Percentiles rank a stretch among this genome's conserved stretches.
Conservation (phyloP, 2,113 vertebrate species). For the Aegithalos caudatus region DNA sequence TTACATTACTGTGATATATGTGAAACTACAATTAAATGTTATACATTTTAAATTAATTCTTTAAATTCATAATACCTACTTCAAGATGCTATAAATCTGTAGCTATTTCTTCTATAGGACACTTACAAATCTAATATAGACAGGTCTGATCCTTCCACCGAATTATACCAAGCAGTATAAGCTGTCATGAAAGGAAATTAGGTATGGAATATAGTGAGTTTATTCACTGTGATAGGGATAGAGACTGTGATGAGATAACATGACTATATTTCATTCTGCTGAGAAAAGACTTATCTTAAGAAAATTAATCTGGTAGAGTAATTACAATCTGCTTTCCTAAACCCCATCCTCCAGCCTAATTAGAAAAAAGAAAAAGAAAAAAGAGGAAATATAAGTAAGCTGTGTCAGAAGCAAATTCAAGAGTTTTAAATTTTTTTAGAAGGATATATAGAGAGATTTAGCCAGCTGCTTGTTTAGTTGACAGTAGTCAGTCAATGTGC, state of each 20-base stretch:
- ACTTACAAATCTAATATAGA: neutral
- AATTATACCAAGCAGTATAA: neutral
- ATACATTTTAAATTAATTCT: neutral
- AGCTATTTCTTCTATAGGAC: neutral
- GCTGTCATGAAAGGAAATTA: slow-evolving; percentile 38
- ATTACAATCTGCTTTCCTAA: neutral
- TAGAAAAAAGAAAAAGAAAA: neutral
- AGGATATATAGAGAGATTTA: neutral
- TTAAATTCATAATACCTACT: neutral
- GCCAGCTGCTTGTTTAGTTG: neutral
- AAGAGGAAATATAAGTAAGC: neutral
- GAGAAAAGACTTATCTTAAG: slow-evolving; percentile 2
- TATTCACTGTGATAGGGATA: slow-evolving; percentile 1
- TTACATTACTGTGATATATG: neutral
- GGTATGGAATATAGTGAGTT: neutral
- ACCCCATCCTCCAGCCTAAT: neutral
- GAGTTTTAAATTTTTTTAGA: neutral
- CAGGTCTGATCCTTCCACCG: neutral
- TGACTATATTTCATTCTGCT: slow-evolving; percentile 23
- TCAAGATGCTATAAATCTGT: neutral
- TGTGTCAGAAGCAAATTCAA: neutral
- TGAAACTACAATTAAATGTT: neutral
- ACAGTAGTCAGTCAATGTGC: neutral
- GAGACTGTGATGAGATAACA: slow-evolving; percentile 1
- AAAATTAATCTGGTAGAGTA: slow-evolving; percentile 19